A percentile compares a stretch with the other conserved stretches of the same genome.
Evolutionary conservation across 1,140 invertebrate species (phyloP).

Genomic region (Belonocnema kinseyi): DNA sequence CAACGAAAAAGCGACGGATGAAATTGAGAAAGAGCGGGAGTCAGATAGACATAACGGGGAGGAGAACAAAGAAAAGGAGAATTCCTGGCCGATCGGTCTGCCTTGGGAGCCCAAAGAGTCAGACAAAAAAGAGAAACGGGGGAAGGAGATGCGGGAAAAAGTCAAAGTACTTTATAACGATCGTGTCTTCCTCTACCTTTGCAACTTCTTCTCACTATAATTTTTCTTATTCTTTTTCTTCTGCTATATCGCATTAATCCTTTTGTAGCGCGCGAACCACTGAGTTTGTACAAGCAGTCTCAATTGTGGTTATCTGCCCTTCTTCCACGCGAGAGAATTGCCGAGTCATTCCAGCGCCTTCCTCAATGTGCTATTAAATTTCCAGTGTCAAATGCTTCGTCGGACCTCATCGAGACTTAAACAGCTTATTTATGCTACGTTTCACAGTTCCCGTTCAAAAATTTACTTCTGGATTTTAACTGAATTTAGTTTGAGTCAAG

Average conservation of each 20-base stretch:
- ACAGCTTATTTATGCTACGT: neutral
- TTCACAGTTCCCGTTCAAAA: neutral
- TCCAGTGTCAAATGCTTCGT: constrained; percentile 11
- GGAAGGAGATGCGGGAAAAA: neutral
- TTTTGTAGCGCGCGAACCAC: constrained; percentile 19
- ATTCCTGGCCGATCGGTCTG: constrained; percentile 4
- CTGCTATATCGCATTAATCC: constrained; percentile 6
- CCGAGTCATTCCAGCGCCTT: neutral
- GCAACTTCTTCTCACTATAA: constrained; percentile 1
- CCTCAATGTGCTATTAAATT: constrained; percentile 24
- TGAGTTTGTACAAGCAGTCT: constrained; percentile 28
- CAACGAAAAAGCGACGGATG: neutral
- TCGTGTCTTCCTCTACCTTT: neutral
- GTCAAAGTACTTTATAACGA: constrained; percentile 27
- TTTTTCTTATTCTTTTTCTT: constrained; percentile 30
- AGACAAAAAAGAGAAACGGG: neutral
- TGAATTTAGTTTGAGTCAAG: neutral
- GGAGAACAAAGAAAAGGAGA: constrained; percentile 5
- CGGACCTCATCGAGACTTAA: neutral
- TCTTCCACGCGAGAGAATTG: constrained; percentile 15
- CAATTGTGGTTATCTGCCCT: neutral
- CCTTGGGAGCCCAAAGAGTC: neutral
- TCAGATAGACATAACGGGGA: neutral
- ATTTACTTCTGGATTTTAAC: neutral
- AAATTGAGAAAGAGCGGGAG: neutral